Evolutionary conservation across 2,113 vertebrate species (phyloP), one percentile per base, ranked within the genome.

Genomic region (Alethe castanea): DNA sequence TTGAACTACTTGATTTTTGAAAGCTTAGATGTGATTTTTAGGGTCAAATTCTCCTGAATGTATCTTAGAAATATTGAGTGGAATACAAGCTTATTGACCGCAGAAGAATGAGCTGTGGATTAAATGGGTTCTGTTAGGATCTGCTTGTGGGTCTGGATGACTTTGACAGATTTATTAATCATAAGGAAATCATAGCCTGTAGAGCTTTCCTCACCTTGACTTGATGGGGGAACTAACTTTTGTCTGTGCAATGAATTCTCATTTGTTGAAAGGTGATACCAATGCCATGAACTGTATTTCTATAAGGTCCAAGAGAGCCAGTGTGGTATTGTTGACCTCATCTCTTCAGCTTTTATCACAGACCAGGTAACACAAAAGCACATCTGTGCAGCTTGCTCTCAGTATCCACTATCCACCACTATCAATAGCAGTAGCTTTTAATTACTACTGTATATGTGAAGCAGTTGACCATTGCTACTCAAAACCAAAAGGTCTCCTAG

Each of bases 241-340:
- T 65, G 19, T 14, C 22, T 29, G 10, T 67, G 24, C 24, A 74
- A 36, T 19, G 33, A 40, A 19, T 59, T 52, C 50, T 29, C 50
- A 47, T 82, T 67, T 87, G 33, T 67, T 62, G 50, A 54, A 12
- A 4, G 5, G 5, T 35, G 40, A n/a, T 42, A 56, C 7, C 22
- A 4, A 56, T 3, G 2, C 12, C 25, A 33, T 38, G 15, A 77
- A 48, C 24, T 38, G 13, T 16, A n/a, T 35, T 69, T 53, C 42
- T 19, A 6, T 9, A 53, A 61, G 11, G 12, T 67, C 23, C 28
- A 15, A 71, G 54, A 76, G 7, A 65, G 40, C 25, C 25, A 40
- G 24, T 0, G 0, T 57, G 38, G 56, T 35, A n/a, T n/a, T 78
- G 19, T 42, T 7, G 19, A 33, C 17, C n/a, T 60, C 31, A 10